Base-by-base conservation (phyloP, 2,797 vertebrate genomes). In the Lutjanus argentimaculatus region DNA sequence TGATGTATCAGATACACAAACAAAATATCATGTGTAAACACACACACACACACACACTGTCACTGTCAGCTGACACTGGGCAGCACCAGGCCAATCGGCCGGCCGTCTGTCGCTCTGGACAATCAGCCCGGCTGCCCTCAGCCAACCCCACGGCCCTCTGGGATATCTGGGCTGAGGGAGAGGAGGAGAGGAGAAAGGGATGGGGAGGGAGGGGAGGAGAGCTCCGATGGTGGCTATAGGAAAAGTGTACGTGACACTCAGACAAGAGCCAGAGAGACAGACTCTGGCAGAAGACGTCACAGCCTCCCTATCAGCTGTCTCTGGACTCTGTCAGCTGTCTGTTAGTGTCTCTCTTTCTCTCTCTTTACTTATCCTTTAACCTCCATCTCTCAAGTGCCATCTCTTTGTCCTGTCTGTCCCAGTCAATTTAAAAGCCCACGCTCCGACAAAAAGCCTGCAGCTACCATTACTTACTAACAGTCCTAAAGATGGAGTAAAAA, bases 251-350 rank as follows among this genome's bases (percentile, higher is more conserved):
- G 85, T 92, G 93, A 92, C 91, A 89, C 73, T 15, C 67, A 83
- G 93, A 92, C 88, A n/a, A 92, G 86, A 93, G 83, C 75, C 88
- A 90, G 77, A 78, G 84, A 91, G 84, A 77, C 75, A 59, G 77
- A 78, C 70, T 73, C 77, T 51, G 77, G 62, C 81, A 88, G 87
- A 88, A 59, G 83, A 93, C 86, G 85, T 92, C 89, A 82, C 65
- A 67, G 75, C 51, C 77, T 76, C 68, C 74, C 72, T 85, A 88
- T 90, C 87, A 90, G 88, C 80, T 63, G 77, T 84, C 85, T 93
- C 92, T 93, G 93, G 90, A 90, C 88, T 83, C 52, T 85, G 91
- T 94, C 90, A 91, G 85, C 88, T 85, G 83, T 88, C 90, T 72
- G 77, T 87, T 81, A 83, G 46, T 2, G 16, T 72, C 78, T 67